phyloP scores from a whole-genome alignment of 1,140 invertebrate genomes.

The Schlechtendalia chinensis region DNA sequence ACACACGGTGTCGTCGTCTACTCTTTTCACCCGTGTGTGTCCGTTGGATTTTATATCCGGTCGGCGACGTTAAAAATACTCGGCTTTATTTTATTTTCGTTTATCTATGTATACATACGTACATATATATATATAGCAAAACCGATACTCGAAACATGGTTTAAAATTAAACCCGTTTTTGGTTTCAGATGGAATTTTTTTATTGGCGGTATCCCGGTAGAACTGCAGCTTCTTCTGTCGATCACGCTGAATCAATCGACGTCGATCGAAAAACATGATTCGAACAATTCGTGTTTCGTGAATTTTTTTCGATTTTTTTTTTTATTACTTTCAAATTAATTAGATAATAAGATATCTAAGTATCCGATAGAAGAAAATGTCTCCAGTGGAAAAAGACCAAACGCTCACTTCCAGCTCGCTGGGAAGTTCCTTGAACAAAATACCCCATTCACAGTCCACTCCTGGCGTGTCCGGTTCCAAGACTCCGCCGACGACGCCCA shows the following conservation, averaged over 20 bases:
- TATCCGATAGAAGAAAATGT: constrained; percentile 20
- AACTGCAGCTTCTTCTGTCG: neutral
- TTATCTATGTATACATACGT: neutral
- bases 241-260: neutral
- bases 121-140: neutral
- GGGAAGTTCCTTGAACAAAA: constrained; percentile 53
- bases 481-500: constrained; percentile 52
- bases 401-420: constrained; percentile 43
- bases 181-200: constrained; percentile 39
- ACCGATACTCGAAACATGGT: too few relatives aligned
- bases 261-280: constrained; percentile 42
- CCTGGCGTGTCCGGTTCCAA: constrained; percentile 57
- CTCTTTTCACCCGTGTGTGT: too few relatives aligned
- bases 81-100: neutral
- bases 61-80: constrained; percentile 8
- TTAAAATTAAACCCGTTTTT: neutral
- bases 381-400: constrained; percentile 45
- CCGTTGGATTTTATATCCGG: neutral
- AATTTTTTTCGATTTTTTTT: constrained; percentile 23
- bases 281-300: constrained; percentile 6
- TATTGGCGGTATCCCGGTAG: neutral
- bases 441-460: constrained; percentile 80
- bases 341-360: neutral
- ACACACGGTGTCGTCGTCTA: too few relatives aligned
- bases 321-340: constrained; percentile 24